Conservation (phyloP, 2,888 invertebrate species). For the Netelia inedita region DNA sequence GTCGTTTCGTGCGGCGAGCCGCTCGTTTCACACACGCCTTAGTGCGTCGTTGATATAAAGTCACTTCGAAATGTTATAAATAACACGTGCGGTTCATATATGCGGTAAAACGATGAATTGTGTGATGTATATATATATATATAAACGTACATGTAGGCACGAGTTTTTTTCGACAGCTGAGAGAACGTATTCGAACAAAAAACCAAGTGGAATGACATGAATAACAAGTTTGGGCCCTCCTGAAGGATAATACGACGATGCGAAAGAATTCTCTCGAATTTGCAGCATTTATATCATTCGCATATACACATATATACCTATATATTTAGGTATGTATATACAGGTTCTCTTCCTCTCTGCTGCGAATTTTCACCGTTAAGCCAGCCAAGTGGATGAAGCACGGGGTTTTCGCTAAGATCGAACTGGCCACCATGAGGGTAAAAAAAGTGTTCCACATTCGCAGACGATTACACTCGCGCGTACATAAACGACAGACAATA, state of each 20-base stretch:
- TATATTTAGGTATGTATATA: background rate
- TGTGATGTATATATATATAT: background rate
- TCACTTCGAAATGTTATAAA: conserved; percentile 36
- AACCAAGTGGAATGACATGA: conserved; percentile 60
- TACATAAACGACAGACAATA: conserved; percentile 44
- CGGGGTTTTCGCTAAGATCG: conserved; percentile 57
- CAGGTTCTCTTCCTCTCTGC: background rate
- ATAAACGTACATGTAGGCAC: too few species aligned
- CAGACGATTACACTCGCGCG: conserved; percentile 50
- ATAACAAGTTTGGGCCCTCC: conserved; percentile 55
- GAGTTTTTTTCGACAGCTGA: background rate
- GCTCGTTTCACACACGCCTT: conserved; percentile 35
- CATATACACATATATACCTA: background rate
- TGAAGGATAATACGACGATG: conserved; percentile 52
- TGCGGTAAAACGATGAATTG: background rate
- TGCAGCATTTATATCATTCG: conserved; percentile 3
- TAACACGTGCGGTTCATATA: conserved; percentile 10
- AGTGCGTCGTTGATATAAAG: conserved; percentile 46
- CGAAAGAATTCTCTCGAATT: conserved; percentile 11
- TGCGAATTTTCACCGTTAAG: conserved; percentile 59
- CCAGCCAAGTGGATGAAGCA: conserved; percentile 44
- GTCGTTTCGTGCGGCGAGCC: conserved; percentile 2
- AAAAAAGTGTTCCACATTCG: conserved; percentile 69
- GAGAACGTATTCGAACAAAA: conserved; percentile 44
- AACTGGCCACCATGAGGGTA: conserved; percentile 36